Evolutionary conservation across 2,888 invertebrate genomes (phyloP), one percentile per base, ranked within the genome.

Genomic region (Marronus borbonicus): DNA sequence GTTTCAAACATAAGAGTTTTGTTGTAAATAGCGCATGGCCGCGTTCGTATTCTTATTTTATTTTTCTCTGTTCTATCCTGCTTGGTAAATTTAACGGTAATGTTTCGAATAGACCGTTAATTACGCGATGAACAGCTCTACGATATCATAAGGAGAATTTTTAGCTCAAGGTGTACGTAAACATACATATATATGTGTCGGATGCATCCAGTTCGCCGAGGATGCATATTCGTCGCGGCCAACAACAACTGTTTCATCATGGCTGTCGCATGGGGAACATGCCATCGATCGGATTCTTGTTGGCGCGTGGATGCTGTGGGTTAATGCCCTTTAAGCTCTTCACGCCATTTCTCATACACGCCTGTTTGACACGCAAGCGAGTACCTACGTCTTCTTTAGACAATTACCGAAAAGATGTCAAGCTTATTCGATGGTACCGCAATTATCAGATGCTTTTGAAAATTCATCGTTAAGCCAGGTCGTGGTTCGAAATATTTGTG

Each of bases 251-350:
- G 80, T 80, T 82, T 81, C 82, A 84, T 82, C 80, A 83, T 84
- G 84, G 83, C 82, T 82, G 81, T 81, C 79, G 78, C 79, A 80
- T 79, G 79, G 72, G 82, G 72, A 60, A 81, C 81, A 80, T 82
- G 83, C 81, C 83, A 84, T 84, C 84, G 83, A 84, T 84, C 83
- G 84, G 76, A 81, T 82, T 80, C 78, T 74, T 77, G 80, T 64
- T 78, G 80, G 81, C 81, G 81, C 82, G 82, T 83, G 82, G 81
- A 82, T 81, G 82, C 80, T 82, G 82, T 74, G 80, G 85, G 85
- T 85, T 81, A 85, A 82, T 84, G 85, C 82, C 84, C 85, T 83
- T 83, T 81, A 79, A 81, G 77, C 80, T 83, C 82, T 84, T 83
- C 81, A 78, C 82, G 81, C 79, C 80, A 81, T 76, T 83, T 79